Percentiles rank a stretch among this genome's conserved stretches.
phyloP scores from a whole-genome alignment of 2,888 invertebrate species.

The Pardosa pseudoannulata region DNA sequence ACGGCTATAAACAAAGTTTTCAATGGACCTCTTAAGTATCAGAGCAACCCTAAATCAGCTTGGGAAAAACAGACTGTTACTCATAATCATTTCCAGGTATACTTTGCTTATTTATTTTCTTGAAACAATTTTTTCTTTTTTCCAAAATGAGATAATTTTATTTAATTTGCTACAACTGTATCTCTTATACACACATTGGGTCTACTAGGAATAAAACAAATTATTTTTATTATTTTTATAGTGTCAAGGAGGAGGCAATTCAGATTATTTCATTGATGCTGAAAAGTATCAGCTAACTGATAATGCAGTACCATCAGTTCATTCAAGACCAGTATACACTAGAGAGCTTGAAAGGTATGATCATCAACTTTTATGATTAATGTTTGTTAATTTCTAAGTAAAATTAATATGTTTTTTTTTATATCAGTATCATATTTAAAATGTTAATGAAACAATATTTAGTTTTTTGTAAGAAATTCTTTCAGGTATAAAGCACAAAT shows the following conservation, averaged over 20 bases:
- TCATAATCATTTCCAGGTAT: conserved; percentile 82
- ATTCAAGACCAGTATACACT: conserved; percentile 84
- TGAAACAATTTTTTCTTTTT: too few relatives aligned
- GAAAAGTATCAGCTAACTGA: conserved; percentile 91
- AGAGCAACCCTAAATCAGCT: conserved; percentile 85
- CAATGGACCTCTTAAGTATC: conserved; percentile 90
- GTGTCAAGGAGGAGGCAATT: conserved; percentile 73
- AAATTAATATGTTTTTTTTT: background rate
- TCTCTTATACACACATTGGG: too few relatives aligned
- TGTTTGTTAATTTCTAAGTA: background rate
- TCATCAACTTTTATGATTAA: conserved; percentile 9
- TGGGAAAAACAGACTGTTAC: conserved; percentile 85
- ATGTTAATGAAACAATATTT: too few relatives aligned
- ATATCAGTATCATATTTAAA: too few relatives aligned
- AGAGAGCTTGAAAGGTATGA: conserved; percentile 82
- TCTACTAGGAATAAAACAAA: too few relatives aligned
- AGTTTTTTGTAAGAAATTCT: too few relatives aligned
- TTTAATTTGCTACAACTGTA: too few relatives aligned
- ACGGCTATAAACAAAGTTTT: conserved; percentile 88
- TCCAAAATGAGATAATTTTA: too few relatives aligned
- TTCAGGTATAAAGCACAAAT: too few relatives aligned
- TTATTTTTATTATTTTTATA: conserved; percentile 57
- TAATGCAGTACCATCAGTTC: conserved; percentile 87
- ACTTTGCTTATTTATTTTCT: too few relatives aligned
- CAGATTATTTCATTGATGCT: conserved; percentile 77